A percentile compares a stretch with the other conserved stretches of the same genome.
These are phyloP conservation scores for Limnephilus marmoratus DNA, from an alignment of 2,888 invertebrate genomes.

Conservation along the genomic window DNA sequence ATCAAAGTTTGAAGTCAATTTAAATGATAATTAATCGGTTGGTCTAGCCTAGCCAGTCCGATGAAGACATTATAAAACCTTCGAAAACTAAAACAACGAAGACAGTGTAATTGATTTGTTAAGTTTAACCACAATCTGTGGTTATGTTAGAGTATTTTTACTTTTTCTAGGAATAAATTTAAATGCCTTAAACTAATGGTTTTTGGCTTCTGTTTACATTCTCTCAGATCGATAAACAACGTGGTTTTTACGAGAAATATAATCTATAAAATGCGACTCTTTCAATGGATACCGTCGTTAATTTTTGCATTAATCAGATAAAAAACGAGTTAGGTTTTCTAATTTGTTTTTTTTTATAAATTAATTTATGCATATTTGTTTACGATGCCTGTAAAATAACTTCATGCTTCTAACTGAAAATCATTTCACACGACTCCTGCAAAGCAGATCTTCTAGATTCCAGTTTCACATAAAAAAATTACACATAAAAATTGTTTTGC, in stretches of 20 bases:
- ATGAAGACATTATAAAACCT: conserved; percentile 12
- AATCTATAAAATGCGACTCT: not conserved
- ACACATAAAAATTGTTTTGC: no score
- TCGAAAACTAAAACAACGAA: not conserved
- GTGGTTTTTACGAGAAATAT: not conserved
- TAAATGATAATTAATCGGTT: conserved; percentile 20
- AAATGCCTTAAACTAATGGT: not conserved
- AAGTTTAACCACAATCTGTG: not conserved
- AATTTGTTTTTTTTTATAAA: not conserved
- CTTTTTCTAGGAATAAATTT: not conserved
- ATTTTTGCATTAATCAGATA: not conserved
- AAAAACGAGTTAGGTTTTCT: not conserved
- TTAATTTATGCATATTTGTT: not conserved
- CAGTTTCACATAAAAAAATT: no score
- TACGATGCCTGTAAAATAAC: not conserved
- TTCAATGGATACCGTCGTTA: not conserved
- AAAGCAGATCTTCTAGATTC: no score
- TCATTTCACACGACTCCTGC: no score
- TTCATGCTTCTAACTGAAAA: no score
- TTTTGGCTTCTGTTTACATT: not conserved
- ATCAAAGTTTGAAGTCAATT: conserved; percentile 11
- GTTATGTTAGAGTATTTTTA: not conserved
- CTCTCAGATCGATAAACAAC: not conserved
- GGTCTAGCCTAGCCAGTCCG: not conserved
- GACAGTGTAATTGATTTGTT: not conserved